Evolutionary conservation across 2,797 vertebrate genomes (phyloP).

Genomic region (Rachycentron canadum): DNA sequence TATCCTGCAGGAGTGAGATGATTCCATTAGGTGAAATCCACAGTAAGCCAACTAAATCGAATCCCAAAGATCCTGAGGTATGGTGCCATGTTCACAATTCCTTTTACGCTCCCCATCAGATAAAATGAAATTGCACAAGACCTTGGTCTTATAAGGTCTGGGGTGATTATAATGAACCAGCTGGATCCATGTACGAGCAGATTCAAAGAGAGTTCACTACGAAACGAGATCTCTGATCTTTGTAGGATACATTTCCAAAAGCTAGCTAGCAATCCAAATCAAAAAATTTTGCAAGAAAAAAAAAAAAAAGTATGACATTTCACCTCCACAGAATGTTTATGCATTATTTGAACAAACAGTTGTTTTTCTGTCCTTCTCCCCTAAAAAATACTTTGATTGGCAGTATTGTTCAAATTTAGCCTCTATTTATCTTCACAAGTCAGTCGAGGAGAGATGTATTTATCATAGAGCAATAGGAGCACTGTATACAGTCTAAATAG

Average conservation of each 20-base stretch:
- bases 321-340: conserved; percentile 51
- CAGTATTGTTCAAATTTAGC: conserved; percentile 62
- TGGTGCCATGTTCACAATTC: conserved; percentile 28
- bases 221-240: conserved; percentile 18
- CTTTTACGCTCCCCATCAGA: conserved; percentile 50
- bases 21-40: conserved; percentile 68
- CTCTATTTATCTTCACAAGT: conserved; percentile 74
- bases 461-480: conserved; percentile 59
- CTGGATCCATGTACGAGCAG: conserved; percentile 23
- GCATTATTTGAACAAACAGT: too few species aligned
- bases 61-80: conserved; percentile 44
- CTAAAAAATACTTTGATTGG: conserved; percentile 47
- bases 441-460: conserved; percentile 73
- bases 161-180: conserved; percentile 29
- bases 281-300: conserved; percentile 29
- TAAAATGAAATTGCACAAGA: conserved; percentile 53
- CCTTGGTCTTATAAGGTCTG: conserved; percentile 43
- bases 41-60: conserved; percentile 57
- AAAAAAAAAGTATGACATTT: conserved; percentile 43
- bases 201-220: conserved; percentile 8
- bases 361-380: too few species aligned
- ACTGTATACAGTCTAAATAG: conserved; percentile 71
- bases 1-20: conserved; percentile 63
- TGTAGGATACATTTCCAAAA: conserved; percentile 3
- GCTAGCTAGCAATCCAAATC: conserved; percentile 30